These are phyloP conservation scores for Bombus sylvicola DNA, from an alignment of 1,140 invertebrate species.

Conservation along the genomic window DNA sequence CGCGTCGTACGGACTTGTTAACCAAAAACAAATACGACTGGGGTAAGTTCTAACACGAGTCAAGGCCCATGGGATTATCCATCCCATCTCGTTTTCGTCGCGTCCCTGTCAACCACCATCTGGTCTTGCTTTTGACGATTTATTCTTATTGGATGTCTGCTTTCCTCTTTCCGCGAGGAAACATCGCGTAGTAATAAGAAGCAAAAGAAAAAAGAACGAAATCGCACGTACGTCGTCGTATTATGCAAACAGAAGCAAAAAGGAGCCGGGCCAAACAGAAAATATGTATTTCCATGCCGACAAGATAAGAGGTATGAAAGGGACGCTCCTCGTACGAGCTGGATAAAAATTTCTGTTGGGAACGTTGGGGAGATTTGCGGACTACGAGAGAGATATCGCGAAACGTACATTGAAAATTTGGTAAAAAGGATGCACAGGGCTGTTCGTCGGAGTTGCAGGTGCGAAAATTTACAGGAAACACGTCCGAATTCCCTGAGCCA, in stretches of 20 bases:
- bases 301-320: conserved; percentile 19
- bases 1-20: conserved; percentile 72
- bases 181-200: not conserved
- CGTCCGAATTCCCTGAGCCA: conserved; percentile 8
- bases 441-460: not conserved
- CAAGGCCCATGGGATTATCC: conserved; percentile 77
- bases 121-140: conserved; percentile 75
- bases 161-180: conserved; percentile 62
- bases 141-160: conserved; percentile 73
- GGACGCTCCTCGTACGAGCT: no score
- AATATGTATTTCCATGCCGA: conserved; percentile 27
- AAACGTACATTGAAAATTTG: not conserved
- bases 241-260: conserved; percentile 26
- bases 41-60: conserved; percentile 45
- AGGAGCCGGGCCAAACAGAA: not conserved
- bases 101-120: conserved; percentile 75
- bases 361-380: not conserved
- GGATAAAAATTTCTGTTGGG: conserved; percentile 17
- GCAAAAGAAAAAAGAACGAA: not conserved
- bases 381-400: not conserved
- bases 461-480: conserved; percentile 33
- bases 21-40: conserved; percentile 77
- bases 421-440: not conserved
- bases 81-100: conserved; percentile 73
- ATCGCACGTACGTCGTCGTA: not conserved